Conservation (phyloP, 2,797 vertebrate genomes). For the Amphiprion clarkii region DNA sequence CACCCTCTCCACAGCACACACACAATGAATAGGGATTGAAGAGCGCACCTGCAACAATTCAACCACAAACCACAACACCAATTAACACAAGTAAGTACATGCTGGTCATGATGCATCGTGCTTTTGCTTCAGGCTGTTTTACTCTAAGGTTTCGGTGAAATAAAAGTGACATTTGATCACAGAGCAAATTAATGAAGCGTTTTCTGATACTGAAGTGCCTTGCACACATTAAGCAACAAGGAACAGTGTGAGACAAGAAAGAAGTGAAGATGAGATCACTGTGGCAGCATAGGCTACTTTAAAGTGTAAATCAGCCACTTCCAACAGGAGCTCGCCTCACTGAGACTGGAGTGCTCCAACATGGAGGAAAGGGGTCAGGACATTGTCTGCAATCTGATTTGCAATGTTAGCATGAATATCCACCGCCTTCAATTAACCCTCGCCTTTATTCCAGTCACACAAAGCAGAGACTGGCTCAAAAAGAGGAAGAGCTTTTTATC, state of each 20-base stretch:
- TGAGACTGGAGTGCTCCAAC: conserved; percentile 63
- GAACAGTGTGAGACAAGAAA: conserved; percentile 28
- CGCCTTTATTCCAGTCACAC: conserved; percentile 80
- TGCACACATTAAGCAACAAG: conserved; percentile 15
- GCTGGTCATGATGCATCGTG: conserved; percentile 22
- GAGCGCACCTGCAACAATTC: conserved; percentile 83
- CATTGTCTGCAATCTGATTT: conserved; percentile 83
- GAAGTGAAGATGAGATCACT: conserved; percentile 60
- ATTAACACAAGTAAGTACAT: conserved; percentile 55
- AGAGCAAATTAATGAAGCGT: conserved; percentile 21
- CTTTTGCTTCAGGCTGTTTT: background rate
- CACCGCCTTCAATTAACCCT: conserved; percentile 80
- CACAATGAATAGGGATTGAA: conserved; percentile 85
- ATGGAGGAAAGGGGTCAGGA: conserved; percentile 63
- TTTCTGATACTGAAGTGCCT: conserved; percentile 35
- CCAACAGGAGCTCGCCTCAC: conserved; percentile 60
- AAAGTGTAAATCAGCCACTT: conserved; percentile 85
- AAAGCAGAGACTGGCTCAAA: conserved; percentile 80
- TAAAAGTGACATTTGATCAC: conserved; percentile 46
- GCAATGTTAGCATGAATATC: conserved; percentile 83
- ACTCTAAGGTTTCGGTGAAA: conserved; percentile 27
- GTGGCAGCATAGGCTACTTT: conserved; percentile 74
- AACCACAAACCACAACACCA: conserved; percentile 61
- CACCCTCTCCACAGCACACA: conserved; percentile 92
- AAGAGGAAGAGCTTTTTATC: conserved; percentile 69